These are phyloP conservation scores for Amyelois transitella DNA, from an alignment of 1,140 invertebrate species.

Conservation along the genomic window DNA sequence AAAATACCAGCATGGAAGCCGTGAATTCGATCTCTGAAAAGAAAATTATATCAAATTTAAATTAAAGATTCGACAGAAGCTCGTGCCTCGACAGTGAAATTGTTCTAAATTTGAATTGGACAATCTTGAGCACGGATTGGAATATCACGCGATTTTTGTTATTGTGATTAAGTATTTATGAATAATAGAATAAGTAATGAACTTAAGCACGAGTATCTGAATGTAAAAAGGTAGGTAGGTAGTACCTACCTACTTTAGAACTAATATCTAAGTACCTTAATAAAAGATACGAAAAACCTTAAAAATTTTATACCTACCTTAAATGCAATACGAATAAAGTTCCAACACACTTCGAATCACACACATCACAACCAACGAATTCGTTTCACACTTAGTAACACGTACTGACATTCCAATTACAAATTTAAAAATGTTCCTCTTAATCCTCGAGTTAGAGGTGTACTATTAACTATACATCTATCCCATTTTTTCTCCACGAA, in stretches of 20 bases:
- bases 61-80: slow-evolving; percentile 18
- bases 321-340: background rate
- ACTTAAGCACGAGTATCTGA: too few species aligned
- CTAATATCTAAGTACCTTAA: too few species aligned
- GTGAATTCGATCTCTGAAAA: background rate
- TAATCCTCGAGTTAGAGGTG: background rate
- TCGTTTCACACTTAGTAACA: background rate
- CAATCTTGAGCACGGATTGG: slow-evolving; percentile 3
- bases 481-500: slow-evolving; percentile 20
- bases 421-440: background rate
- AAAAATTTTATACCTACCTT: too few species aligned
- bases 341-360: background rate
- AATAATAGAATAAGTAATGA: too few species aligned
- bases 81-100: slow-evolving; percentile 23
- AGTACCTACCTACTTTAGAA: too few species aligned
- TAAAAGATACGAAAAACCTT: too few species aligned
- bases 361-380: background rate
- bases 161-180: too few species aligned
- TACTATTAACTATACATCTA: background rate
- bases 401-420: background rate
- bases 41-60: slow-evolving; percentile 1
- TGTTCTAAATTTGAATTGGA: slow-evolving; percentile 20
- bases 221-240: too few species aligned
- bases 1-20: slow-evolving; percentile 37
- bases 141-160: slow-evolving; percentile 2